Evolutionary conservation across 2,113 vertebrate species (phyloP).

Genomic region (Glaucomys volans): DNA sequence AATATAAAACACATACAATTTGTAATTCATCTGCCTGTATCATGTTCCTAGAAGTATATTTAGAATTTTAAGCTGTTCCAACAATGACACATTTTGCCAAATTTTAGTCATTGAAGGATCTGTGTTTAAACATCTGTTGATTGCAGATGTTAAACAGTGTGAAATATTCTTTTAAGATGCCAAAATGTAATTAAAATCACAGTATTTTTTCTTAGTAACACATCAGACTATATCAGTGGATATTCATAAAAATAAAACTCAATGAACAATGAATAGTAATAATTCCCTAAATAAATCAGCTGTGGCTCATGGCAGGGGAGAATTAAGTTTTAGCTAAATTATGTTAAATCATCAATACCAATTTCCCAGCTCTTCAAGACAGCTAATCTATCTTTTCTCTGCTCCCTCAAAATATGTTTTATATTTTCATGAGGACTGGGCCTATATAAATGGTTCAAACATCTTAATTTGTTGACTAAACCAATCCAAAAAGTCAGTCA

Average conservation of each 20-base stretch:
- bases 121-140: constrained; percentile 84
- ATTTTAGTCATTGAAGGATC: constrained; percentile 72
- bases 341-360: constrained; percentile 38
- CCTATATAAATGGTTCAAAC: not conserved
- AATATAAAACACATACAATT: constrained; percentile 69
- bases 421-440: no score
- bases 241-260: constrained; percentile 63
- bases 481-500: not conserved
- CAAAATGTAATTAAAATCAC: constrained; percentile 82
- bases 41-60: constrained; percentile 74
- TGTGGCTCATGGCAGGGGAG: not conserved
- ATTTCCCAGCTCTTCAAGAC: not conserved
- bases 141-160: constrained; percentile 76
- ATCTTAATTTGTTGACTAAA: constrained; percentile 35
- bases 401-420: no score
- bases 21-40: constrained; percentile 67
- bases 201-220: constrained; percentile 78
- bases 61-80: constrained; percentile 80
- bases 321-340: constrained; percentile 69
- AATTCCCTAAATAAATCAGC: constrained; percentile 57
- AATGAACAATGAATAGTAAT: constrained; percentile 71
- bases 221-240: constrained; percentile 67
- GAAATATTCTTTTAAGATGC: constrained; percentile 79
- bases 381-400: not conserved
- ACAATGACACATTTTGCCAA: constrained; percentile 80